Base-by-base conservation (phyloP, 1,140 invertebrate species). In the Caenorhabditis inopinata region DNA sequence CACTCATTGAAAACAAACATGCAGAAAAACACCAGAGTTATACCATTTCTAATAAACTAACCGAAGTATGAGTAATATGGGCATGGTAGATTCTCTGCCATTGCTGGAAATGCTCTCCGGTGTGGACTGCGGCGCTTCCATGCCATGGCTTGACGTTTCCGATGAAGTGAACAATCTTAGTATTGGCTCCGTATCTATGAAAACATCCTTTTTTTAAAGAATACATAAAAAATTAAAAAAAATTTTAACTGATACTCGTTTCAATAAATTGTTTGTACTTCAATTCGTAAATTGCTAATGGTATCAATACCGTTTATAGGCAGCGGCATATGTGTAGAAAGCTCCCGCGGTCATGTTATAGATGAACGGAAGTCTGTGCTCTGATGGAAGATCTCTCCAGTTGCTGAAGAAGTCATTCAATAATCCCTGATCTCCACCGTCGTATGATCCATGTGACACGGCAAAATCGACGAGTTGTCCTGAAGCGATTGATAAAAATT, bases 151-250 rank as follows among this genome's bases (percentile, higher is more conserved):
- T 99, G 51, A 93, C 90, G 51, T 92, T 91, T 38, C 97, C 97
- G 85, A 99, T 95, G 89, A 99, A 99, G 91, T 99, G 97, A 84
- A 97, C 93, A 87, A 99, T 96, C 90, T 96, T 97, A 14, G 96
- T 93, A 86, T 95, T 92, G 83, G 92, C 91, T 76, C 94, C 95
- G 90, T 93, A 98, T 87, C 96, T 99, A 21, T 1, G 38, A 16
- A 38, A 38, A 7, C 11, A 11, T 0, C n/a, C 0, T 4, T 58
- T 58, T 14, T 9, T 29, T 2, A 32, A 14, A 32, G 29, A 21
- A 51, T n/a, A 2, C 25, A n/a, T 14, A 51, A 9, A n/a, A 14
- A 48, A 48, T n/a, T 16, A 48, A n/a, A 6, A 14, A 48, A n/a
- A 48, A 48, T 48, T n/a, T n/a, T 7, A 42, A 42, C 14, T 42